These are phyloP conservation scores for Folsomia candida DNA, from an alignment of 2,888 invertebrate species.

Conservation along the genomic window DNA sequence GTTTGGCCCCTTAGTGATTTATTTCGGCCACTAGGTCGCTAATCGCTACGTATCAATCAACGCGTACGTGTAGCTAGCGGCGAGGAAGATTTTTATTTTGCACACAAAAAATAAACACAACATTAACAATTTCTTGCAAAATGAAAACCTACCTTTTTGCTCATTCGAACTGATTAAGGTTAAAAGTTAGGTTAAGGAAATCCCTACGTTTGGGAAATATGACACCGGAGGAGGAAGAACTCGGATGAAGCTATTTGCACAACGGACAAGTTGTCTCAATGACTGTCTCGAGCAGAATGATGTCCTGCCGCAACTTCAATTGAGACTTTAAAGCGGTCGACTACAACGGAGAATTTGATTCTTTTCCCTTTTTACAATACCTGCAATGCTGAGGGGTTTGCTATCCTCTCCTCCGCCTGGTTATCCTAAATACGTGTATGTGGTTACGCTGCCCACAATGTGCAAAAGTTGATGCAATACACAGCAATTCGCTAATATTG, in stretches of 20 bases:
- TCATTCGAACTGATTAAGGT: not conserved
- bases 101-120: not conserved
- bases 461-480: not conserved
- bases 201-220: no score
- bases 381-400: not conserved
- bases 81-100: not conserved
- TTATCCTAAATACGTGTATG: not conserved
- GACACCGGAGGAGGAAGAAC: no score
- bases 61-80: no score
- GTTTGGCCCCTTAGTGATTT: not conserved
- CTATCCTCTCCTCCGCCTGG: not conserved
- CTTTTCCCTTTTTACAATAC: not conserved
- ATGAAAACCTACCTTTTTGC: not conserved
- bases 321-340: constrained; percentile 6
- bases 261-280: not conserved
- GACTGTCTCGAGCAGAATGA: not conserved
- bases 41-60: not conserved
- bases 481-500: no score
- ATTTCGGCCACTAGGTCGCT: not conserved
- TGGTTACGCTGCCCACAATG: not conserved
- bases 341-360: not conserved
- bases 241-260: no score
- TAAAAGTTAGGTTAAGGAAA: not conserved
- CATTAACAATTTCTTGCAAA: not conserved
- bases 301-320: not conserved